A percentile compares a stretch with the other conserved stretches of the same genome.
These are phyloP conservation scores for Luscinia megarhynchos DNA, from an alignment of 2,797 vertebrate genomes.

Conservation along the genomic window DNA sequence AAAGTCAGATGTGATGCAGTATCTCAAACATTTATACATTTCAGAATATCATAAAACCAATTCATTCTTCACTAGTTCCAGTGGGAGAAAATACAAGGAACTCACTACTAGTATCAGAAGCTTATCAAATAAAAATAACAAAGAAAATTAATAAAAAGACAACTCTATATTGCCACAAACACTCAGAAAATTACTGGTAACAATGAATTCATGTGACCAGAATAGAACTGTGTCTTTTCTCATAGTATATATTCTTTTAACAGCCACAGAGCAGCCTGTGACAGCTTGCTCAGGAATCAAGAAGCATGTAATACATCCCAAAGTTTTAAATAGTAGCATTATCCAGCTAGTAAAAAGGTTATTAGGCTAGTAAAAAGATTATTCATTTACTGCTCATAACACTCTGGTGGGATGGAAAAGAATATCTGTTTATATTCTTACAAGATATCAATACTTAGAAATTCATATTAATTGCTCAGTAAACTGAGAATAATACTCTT, in stretches of 20 bases:
- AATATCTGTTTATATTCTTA: neutral
- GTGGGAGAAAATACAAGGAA: neutral
- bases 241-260: neutral
- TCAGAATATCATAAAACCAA: neutral
- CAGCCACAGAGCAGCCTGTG: neutral
- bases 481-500: neutral
- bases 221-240: neutral
- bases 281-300: conserved; percentile 5
- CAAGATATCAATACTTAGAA: neutral
- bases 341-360: neutral
- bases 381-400: neutral
- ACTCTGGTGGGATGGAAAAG: neutral
- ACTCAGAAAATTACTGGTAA: neutral
- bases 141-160: neutral
- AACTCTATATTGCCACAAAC: neutral
- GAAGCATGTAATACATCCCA: neutral
- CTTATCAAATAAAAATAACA: neutral
- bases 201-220: neutral
- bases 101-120: neutral
- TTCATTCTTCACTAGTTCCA: neutral
- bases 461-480: neutral
- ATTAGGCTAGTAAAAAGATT: conserved; percentile 11
- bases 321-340: neutral
- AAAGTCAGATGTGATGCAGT: neutral
- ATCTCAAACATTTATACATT: neutral